phyloP scores from a whole-genome alignment of 2,888 invertebrate species.

The Diogma glabrata region DNA sequence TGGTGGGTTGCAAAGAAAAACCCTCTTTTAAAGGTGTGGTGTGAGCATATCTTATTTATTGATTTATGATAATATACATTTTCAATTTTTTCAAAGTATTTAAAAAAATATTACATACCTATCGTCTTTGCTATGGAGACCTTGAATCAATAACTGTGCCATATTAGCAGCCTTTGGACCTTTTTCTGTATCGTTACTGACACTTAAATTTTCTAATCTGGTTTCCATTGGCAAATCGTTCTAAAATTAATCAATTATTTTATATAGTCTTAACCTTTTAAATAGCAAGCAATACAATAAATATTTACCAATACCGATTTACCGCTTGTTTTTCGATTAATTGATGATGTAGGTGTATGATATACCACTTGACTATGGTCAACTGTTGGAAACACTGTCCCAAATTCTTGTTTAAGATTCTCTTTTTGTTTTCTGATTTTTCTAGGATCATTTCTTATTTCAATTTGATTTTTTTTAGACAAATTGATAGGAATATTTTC shows the following conservation, averaged over 20 bases:
- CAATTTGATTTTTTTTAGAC: constrained; percentile 40
- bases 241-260: constrained; percentile 28
- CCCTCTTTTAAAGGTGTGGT: too few relatives aligned
- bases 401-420: neutral
- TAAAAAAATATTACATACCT: too few relatives aligned
- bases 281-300: too few relatives aligned
- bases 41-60: too few relatives aligned
- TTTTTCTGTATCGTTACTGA: constrained; percentile 35
- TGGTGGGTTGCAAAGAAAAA: too few relatives aligned
- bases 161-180: constrained; percentile 57
- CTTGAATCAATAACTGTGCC: constrained; percentile 70
- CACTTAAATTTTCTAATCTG: constrained; percentile 64
- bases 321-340: constrained; percentile 3
- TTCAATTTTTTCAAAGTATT: too few relatives aligned
- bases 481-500: constrained; percentile 33
- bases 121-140: constrained; percentile 73
- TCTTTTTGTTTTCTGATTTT: constrained; percentile 16
- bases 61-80: too few relatives aligned
- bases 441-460: constrained; percentile 32
- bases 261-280: too few relatives aligned
- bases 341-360: constrained; percentile 1
- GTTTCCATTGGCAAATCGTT: constrained; percentile 56
- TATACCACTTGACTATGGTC: constrained; percentile 1
- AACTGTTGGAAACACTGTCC: neutral
- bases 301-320: too few relatives aligned